A percentile compares a stretch with the other conserved stretches of the same genome.
Conservation (phyloP, 2,113 vertebrate species). For the Ramphastos sulfuratus region DNA sequence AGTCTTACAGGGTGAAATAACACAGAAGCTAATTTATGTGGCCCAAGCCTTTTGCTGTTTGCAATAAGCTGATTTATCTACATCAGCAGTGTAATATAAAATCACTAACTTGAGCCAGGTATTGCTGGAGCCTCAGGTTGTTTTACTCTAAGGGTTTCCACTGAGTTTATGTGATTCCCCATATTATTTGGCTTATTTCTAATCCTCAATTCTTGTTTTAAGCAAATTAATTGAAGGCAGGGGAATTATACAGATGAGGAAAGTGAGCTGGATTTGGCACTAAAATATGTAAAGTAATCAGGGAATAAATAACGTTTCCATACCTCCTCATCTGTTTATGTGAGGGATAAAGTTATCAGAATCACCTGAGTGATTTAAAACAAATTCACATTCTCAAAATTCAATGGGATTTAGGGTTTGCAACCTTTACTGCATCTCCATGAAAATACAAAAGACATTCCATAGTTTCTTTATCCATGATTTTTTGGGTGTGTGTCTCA, state of each 20-base stretch:
- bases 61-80: background rate
- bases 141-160: background rate
- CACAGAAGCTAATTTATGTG: background rate
- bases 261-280: slow-evolving; percentile 15
- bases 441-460: background rate
- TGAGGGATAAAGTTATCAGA: slow-evolving; percentile 34
- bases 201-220: slow-evolving; percentile 37
- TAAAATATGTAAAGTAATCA: slow-evolving; percentile 4
- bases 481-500: background rate
- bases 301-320: background rate
- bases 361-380: slow-evolving; percentile 2
- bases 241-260: slow-evolving; percentile 1
- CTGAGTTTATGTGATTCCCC: background rate
- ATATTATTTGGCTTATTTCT: slow-evolving; percentile 19
- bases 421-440: background rate
- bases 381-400: background rate
- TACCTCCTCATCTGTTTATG: slow-evolving; percentile 7
- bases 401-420: slow-evolving; percentile 26
- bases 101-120: background rate
- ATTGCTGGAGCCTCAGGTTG: background rate
- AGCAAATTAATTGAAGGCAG: slow-evolving; percentile 10
- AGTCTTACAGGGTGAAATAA: background rate
- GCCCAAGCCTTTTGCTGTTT: slow-evolving; percentile 1
- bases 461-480: background rate
- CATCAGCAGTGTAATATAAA: background rate